Base-by-base conservation (phyloP, 2,797 vertebrate species). In the Discoglossus pictus region DNA sequence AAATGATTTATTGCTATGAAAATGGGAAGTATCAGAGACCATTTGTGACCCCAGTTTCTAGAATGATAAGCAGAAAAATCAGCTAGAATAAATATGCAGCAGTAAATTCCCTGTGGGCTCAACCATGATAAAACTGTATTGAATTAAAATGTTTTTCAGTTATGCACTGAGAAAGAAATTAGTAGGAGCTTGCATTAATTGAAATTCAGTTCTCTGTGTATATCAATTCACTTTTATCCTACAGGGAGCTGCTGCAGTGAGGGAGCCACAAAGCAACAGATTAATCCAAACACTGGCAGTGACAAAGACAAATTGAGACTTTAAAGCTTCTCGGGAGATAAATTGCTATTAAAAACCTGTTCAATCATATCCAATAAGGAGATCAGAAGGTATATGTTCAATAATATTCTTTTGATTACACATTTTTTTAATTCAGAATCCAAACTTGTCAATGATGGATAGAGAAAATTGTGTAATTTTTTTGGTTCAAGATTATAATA, bases 271-370 rank as follows among this genome's bases (percentile, higher is more conserved):
- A 69, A 78, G 72, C 78, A 83, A 82, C 73, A 79, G 68, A 86
- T 84, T 79, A 84, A 85, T 81, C 79, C 76, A 69, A 79, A 76
- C 42, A 63, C 75, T 83, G 76, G 76, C 75, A 78, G 69, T 0
- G 56, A 79, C 77, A 75, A 75, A 83, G 79, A 86, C 78, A 83
- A 89, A 86, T 78, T 43, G 74, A 78, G 68, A 74, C 61, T 80
- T 82, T 80, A 78, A 81, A 80, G 70, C 68, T 65, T 73, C 68
- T 1, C 7, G 52, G 71, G 78, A 82, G 75, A 79, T 73, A 83
- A 83, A 84, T 73, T 73, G 50, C 60, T 58, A 15, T 52, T 65
- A 55, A 72, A 81, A 74, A 63, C 25, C 27, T 72, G 51, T 58
- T 77, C 64, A 44, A 52, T 67, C 43, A 68, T 65, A 56, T 69